A percentile compares a stretch with the other conserved stretches of the same genome.
Conservation (phyloP, 2,888 invertebrate species). For the Salpingus planirostris region DNA sequence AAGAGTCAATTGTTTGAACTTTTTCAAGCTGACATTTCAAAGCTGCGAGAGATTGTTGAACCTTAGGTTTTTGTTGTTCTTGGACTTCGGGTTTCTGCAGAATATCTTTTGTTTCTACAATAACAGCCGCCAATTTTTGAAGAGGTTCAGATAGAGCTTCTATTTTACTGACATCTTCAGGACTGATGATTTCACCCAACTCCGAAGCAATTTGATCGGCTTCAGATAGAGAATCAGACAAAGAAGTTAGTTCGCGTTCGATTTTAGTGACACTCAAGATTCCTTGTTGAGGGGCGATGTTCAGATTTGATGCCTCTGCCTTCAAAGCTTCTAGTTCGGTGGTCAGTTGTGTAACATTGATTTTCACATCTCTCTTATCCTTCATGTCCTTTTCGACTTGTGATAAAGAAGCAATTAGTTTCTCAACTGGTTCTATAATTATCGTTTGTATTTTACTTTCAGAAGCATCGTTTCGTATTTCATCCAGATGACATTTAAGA, state of each 20-base stretch:
- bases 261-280: neutral
- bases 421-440: no score
- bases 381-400: no score
- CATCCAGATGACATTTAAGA: conserved; percentile 15
- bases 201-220: no score
- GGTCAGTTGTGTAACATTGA: neutral
- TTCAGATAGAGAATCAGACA: neutral
- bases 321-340: neutral
- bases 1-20: no score
- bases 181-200: no score
- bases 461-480: no score
- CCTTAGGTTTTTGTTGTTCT: no score
- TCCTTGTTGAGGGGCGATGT: neutral
- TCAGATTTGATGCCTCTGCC: neutral
- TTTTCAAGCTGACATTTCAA: no score
- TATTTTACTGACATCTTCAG: conserved; percentile 5
- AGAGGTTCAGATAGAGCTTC: conserved; percentile 9
- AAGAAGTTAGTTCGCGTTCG: neutral
- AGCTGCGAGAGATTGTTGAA: no score
- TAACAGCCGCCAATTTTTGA: conserved; percentile 10
- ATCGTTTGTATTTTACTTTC: no score
- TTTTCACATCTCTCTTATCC: no score
- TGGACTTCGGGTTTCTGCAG: conserved; percentile 12
- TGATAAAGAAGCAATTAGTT: no score
- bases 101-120: conserved; percentile 7